These are phyloP conservation scores for Agrochola circellaris DNA, from an alignment of 2,888 invertebrate genomes.

Conservation along the genomic window DNA sequence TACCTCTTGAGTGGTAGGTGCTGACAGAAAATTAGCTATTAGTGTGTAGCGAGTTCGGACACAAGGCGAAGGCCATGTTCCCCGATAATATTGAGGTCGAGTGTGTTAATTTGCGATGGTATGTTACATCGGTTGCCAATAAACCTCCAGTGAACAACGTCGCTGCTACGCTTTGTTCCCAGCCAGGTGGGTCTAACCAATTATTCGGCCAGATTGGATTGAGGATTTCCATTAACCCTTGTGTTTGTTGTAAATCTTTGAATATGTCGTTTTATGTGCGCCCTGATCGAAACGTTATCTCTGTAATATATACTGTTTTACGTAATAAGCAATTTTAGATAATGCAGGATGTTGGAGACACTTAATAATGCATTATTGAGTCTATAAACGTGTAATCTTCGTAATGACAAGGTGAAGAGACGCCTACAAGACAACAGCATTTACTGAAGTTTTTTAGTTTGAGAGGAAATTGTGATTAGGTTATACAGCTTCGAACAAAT, in stretches of 20 bases:
- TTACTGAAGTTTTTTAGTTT: background rate
- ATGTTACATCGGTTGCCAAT: conserved; percentile 80
- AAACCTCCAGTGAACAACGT: conserved; percentile 80
- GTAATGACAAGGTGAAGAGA: conserved; percentile 44
- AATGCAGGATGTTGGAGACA: conserved; percentile 54
- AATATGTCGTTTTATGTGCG: conserved; percentile 61
- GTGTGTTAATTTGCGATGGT: conserved; percentile 82
- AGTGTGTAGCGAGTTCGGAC: conserved; percentile 73
- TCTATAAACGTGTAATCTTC: conserved; percentile 54
- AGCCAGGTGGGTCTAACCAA: conserved; percentile 78
- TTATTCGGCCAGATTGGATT: conserved; percentile 80
- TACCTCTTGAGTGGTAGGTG: conserved; percentile 75
- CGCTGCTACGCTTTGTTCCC: conserved; percentile 77
- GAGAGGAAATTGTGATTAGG: background rate
- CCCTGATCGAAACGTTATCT: conserved; percentile 64
- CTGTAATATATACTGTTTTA: conserved; percentile 48
- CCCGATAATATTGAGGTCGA: conserved; percentile 78
- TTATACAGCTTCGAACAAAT: background rate
- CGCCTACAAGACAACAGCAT: conserved; percentile 4
- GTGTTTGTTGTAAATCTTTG: conserved; percentile 71
- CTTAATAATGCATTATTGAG: conserved; percentile 51
- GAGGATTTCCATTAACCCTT: conserved; percentile 78
- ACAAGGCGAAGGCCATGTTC: conserved; percentile 72
- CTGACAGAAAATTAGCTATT: conserved; percentile 81
- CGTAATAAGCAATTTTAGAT: conserved; percentile 57